These are phyloP conservation scores for Papilio demoleus DNA, from an alignment of 2,888 invertebrate genomes.

Conservation along the genomic window DNA sequence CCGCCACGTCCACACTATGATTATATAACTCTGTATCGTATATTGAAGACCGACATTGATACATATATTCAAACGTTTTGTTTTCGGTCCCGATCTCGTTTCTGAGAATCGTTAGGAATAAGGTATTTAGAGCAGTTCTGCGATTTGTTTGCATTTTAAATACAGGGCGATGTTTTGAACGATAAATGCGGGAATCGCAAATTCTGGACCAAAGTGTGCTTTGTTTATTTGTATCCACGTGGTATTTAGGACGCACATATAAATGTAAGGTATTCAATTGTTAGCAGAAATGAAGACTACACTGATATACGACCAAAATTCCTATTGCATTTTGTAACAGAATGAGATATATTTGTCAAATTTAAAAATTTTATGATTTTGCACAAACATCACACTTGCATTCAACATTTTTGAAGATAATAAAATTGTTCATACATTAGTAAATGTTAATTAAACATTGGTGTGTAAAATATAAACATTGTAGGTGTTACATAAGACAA, in stretches of 20 bases:
- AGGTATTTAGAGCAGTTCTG: slow-evolving; percentile 33
- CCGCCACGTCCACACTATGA: slow-evolving; percentile 30
- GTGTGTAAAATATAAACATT: slow-evolving; percentile 4
- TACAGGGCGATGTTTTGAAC: slow-evolving; percentile 14
- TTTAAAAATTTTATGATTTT: too few relatives aligned
- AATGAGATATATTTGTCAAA: too few relatives aligned
- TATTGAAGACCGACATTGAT: slow-evolving; percentile 26
- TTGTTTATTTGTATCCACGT: slow-evolving; percentile 32
- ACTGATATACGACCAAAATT: not conserved
- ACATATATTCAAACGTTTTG: slow-evolving; percentile 19
- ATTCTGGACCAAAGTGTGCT: slow-evolving; percentile 6
- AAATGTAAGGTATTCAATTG: slow-evolving; percentile 10
- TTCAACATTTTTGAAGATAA: slow-evolving; percentile 6
- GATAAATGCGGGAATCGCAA: slow-evolving; percentile 8
- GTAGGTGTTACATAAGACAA: slow-evolving; percentile 8
- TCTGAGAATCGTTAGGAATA: slow-evolving; percentile 18
- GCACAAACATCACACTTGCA: not conserved
- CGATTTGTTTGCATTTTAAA: slow-evolving; percentile 24
- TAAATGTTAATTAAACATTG: slow-evolving; percentile 9
- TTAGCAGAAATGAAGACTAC: not conserved
- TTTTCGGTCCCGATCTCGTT: slow-evolving; percentile 20
- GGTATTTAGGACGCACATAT: slow-evolving; percentile 25
- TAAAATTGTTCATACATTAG: not conserved
- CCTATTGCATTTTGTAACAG: too few relatives aligned
- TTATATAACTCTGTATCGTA: slow-evolving; percentile 7